Conservation (phyloP, 2,113 vertebrate genomes). For the Helogale parvula region DNA sequence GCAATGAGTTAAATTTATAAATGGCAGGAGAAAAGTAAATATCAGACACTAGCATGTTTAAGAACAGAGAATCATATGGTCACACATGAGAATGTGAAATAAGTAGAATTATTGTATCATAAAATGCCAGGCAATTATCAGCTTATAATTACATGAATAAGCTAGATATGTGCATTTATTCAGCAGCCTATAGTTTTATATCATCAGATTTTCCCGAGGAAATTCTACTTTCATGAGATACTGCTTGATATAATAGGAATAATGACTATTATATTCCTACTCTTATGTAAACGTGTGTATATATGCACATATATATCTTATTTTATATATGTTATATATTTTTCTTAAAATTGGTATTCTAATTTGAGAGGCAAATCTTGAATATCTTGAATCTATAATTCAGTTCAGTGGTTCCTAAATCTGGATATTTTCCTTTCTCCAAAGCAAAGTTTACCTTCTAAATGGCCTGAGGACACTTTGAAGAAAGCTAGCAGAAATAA, state of each 20-base stretch:
- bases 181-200: not conserved
- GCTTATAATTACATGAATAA: not conserved
- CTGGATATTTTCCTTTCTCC: not conserved
- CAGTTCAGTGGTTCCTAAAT: not conserved
- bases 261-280: not conserved
- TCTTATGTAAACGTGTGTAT: not conserved
- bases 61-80: not conserved
- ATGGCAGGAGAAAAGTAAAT: not conserved
- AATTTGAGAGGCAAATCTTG: not conserved
- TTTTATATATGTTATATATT: no score
- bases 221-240: not conserved
- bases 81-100: not conserved
- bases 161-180: not conserved
- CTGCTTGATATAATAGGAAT: not conserved
- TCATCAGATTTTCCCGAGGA: not conserved
- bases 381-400: not conserved
- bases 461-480: not conserved
- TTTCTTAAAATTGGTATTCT: not conserved
- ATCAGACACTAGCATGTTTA: not conserved
- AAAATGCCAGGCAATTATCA: not conserved
- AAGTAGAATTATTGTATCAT: not conserved
- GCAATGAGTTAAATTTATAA: not conserved
- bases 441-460: not conserved
- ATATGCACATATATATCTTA: no score
- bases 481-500: not conserved